phyloP scores from a whole-genome alignment of 2,888 invertebrate species.

The Molanna angustata region DNA sequence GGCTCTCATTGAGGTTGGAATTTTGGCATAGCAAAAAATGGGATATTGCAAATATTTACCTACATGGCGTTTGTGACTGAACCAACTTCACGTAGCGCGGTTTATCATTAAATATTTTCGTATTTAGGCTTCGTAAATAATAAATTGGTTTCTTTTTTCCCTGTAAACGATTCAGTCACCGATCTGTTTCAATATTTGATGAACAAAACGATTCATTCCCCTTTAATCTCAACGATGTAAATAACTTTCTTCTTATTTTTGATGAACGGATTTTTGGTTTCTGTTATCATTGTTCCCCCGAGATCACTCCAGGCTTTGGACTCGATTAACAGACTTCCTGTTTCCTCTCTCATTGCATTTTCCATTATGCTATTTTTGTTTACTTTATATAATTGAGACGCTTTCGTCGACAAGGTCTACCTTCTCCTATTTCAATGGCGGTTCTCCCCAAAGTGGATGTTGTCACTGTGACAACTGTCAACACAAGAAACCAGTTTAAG shows the following conservation, averaged over 20 bases:
- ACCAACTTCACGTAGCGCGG: conserved; percentile 11
- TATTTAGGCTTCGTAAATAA: conserved; percentile 29
- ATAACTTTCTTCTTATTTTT: conserved; percentile 18
- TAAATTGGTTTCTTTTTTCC: conserved; percentile 30
- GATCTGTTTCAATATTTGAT: conserved; percentile 28
- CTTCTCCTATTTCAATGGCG: too few relatives aligned
- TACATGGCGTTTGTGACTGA: conserved; percentile 28
- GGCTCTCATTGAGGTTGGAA: conserved; percentile 6
- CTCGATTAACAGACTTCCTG: too few relatives aligned
- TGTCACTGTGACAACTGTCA: too few relatives aligned
- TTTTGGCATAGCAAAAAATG: conserved; percentile 30
- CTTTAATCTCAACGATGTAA: conserved; percentile 27
- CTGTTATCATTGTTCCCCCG: too few relatives aligned
- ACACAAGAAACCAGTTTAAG: too few relatives aligned
- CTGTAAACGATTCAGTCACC: conserved; percentile 25
- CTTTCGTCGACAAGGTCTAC: too few relatives aligned
- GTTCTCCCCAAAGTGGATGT: too few relatives aligned
- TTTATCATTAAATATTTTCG: conserved; percentile 28
- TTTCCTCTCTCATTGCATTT: too few relatives aligned
- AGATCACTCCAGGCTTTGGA: too few relatives aligned
- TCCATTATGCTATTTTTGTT: too few relatives aligned
- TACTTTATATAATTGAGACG: too few relatives aligned
- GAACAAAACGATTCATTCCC: conserved; percentile 26
- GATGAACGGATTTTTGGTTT: too few relatives aligned
- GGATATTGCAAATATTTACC: conserved; percentile 31